Conservation (phyloP, 2,797 vertebrate species). For the Scyliorhinus canicula region DNA sequence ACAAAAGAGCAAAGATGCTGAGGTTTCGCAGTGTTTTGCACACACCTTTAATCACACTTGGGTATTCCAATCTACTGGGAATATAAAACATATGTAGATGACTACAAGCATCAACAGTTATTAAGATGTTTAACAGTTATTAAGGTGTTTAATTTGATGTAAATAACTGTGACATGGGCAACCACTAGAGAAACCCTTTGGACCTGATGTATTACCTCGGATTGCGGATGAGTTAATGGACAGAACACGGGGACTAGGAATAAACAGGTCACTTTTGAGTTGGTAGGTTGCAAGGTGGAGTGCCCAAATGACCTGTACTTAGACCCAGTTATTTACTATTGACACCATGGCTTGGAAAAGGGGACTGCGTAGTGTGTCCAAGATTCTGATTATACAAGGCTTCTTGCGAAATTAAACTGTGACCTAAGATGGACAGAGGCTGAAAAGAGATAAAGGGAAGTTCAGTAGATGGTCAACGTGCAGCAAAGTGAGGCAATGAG, state of each 20-base stretch:
- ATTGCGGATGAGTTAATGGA: not conserved
- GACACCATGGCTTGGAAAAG: not conserved
- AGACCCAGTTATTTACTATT: not conserved
- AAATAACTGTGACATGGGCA: not conserved
- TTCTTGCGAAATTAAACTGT: not conserved
- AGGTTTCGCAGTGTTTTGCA: not conserved
- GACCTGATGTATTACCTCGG: not conserved
- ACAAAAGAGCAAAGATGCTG: not conserved
- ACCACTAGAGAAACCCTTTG: not conserved
- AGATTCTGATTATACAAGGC: not conserved
- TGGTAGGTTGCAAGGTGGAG: not conserved
- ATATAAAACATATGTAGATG: not conserved
- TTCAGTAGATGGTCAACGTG: not conserved
- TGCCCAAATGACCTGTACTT: not conserved
- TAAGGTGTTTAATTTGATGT: not conserved
- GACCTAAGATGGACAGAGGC: too few species aligned
- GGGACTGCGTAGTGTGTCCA: not conserved
- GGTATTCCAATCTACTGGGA: not conserved
- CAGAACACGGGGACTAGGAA: not conserved
- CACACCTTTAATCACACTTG: not conserved
- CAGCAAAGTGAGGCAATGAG: not conserved
- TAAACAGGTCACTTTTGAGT: too few species aligned
- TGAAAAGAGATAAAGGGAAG: not conserved
- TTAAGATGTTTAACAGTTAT: too few species aligned
- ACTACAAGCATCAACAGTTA: not conserved